phyloP scores from a whole-genome alignment of 1,140 invertebrate species.

The Drosophila cardini region DNA sequence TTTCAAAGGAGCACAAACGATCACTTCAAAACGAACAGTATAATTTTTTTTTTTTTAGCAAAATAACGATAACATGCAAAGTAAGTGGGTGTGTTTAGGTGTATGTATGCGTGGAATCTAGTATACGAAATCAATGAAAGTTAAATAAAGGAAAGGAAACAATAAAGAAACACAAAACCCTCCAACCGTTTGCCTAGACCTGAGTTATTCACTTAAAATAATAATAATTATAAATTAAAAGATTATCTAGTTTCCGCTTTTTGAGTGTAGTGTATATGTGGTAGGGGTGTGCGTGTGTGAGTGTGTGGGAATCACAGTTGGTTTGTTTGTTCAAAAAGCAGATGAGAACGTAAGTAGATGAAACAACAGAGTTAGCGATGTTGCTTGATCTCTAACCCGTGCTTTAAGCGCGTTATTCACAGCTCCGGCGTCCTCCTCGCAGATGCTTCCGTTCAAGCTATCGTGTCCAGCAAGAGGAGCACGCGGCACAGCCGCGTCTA shows the following conservation, averaged over 20 bases:
- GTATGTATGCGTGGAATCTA: background rate
- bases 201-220: constrained; percentile 34
- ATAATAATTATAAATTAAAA: constrained; percentile 24
- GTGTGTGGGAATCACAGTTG: constrained; percentile 22
- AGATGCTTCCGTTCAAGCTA: constrained; percentile 60
- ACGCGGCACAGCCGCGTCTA: constrained; percentile 36
- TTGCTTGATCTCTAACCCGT: constrained; percentile 68
- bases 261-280: constrained; percentile 26
- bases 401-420: constrained; percentile 56
- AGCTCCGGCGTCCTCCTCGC: constrained; percentile 46
- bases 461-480: constrained; percentile 68
- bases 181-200: constrained; percentile 5
- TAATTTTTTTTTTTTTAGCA: constrained; percentile 1
- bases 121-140: constrained; percentile 5
- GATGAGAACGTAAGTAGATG: constrained; percentile 60
- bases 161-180: constrained; percentile 29
- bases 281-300: constrained; percentile 11
- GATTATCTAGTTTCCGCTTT: background rate
- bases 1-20: constrained; percentile 49
- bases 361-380: constrained; percentile 54
- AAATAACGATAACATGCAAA: constrained; percentile 38
- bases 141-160: constrained; percentile 17
- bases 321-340: constrained; percentile 59
- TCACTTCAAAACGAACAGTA: constrained; percentile 60
- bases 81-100: constrained; percentile 9